phyloP scores from a whole-genome alignment of 2,888 invertebrate genomes.

The Papilio gigon region DNA sequence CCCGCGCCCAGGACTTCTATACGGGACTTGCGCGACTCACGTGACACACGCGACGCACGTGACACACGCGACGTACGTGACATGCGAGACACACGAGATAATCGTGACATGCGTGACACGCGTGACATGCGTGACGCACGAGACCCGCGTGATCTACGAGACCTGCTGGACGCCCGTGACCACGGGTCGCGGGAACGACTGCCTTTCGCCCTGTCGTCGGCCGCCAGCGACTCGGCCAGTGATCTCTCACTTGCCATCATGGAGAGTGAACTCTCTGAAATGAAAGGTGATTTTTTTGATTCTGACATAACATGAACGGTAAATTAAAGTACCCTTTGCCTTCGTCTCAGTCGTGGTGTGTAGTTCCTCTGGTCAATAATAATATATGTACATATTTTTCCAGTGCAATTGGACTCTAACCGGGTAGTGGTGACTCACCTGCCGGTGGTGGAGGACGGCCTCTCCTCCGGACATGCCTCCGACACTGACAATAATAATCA shows the following conservation, averaged over 20 bases:
- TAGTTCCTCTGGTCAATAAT: no score
- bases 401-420: constrained; percentile 60
- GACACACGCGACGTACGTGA: constrained; percentile 65
- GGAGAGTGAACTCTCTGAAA: constrained; percentile 83
- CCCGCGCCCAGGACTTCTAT: constrained; percentile 63
- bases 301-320: neutral
- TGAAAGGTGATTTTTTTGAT: constrained; percentile 63
- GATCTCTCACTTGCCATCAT: constrained; percentile 90
- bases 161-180: constrained; percentile 51
- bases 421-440: constrained; percentile 81
- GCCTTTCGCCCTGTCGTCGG: constrained; percentile 94
- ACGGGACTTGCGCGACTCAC: constrained; percentile 25
- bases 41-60: constrained; percentile 8
- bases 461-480: constrained; percentile 96
- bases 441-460: constrained; percentile 96
- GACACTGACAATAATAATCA: constrained; percentile 95
- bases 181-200: constrained; percentile 39
- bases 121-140: constrained; percentile 62
- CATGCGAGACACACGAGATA: constrained; percentile 33
- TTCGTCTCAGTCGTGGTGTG: no score
- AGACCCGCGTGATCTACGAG: constrained; percentile 59
- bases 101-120: constrained; percentile 55
- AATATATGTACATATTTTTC: constrained; percentile 5
- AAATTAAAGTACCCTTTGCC: no score
- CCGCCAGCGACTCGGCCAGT: constrained; percentile 96